Evolutionary conservation across 1,140 invertebrate genomes (phyloP).

Genomic region (Papilio polyxenes): DNA sequence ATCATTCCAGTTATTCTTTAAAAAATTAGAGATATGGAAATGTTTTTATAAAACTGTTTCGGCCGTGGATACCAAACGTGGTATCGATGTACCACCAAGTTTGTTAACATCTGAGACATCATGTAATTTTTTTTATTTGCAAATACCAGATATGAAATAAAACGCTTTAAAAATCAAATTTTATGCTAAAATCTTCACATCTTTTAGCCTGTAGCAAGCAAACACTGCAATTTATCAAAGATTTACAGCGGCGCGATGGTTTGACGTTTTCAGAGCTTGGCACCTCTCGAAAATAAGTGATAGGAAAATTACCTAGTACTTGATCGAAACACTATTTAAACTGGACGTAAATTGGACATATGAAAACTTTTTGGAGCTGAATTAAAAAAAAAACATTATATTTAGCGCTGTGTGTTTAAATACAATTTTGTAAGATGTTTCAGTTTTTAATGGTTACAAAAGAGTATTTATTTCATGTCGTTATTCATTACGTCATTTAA

Average conservation of each 20-base stretch:
- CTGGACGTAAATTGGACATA: background rate
- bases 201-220: background rate
- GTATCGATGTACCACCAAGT: too few relatives aligned
- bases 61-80: too few relatives aligned
- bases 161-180: background rate
- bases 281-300: background rate
- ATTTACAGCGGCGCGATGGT: background rate
- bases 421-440: too few relatives aligned
- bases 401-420: too few relatives aligned
- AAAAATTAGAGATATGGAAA: too few relatives aligned
- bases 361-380: background rate
- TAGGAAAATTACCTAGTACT: background rate
- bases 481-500: too few relatives aligned
- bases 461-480: background rate
- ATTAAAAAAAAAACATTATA: too few relatives aligned
- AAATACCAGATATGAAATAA: background rate
- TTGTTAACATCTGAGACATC: too few relatives aligned
- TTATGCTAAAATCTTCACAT: constrained; percentile 6
- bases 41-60: too few relatives aligned
- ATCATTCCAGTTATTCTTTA: too few relatives aligned
- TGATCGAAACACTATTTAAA: background rate
- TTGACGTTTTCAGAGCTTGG: constrained; percentile 9
- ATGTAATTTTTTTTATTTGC: too few relatives aligned
- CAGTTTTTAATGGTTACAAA: background rate
- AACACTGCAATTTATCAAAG: constrained; percentile 18